Percentiles rank a stretch among this genome's conserved stretches.
These are phyloP conservation scores for Tapirus indicus DNA, from an alignment of 2,797 vertebrate genomes.

Conservation along the genomic window DNA sequence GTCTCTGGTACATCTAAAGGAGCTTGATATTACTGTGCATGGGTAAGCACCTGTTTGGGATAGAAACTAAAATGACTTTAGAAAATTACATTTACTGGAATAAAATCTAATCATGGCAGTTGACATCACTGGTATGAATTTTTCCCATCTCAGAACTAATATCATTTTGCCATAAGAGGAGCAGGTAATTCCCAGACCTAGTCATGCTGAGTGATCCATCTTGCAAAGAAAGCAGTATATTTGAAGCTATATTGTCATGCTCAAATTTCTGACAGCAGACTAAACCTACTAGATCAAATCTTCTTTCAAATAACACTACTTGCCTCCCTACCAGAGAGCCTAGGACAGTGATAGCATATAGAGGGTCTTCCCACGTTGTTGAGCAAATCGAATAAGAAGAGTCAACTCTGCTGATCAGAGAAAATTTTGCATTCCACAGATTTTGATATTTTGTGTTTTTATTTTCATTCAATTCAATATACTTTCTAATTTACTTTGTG, in stretches of 20 bases:
- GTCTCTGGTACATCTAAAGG: neutral
- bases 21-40: slow-evolving; percentile 40
- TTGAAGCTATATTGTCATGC: neutral
- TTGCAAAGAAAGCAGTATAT: neutral
- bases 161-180: neutral
- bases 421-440: neutral
- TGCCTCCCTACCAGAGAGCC: neutral
- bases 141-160: neutral
- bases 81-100: slow-evolving; percentile 53
- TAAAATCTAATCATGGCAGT: slow-evolving; percentile 68
- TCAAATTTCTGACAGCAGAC: neutral
- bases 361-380: neutral
- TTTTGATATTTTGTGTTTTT: neutral
- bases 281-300: neutral
- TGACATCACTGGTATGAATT: slow-evolving; percentile 51
- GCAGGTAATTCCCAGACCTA: neutral
- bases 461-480: neutral
- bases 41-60: slow-evolving; percentile 61
- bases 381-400: slow-evolving; percentile 7
- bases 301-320: neutral
- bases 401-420: neutral
- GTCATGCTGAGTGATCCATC: neutral
- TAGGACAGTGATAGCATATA: neutral
- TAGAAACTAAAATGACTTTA: slow-evolving; percentile 66
- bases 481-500: neutral